Conservation (phyloP, 1,140 invertebrate genomes). For the Ridgeia piscesae region DNA sequence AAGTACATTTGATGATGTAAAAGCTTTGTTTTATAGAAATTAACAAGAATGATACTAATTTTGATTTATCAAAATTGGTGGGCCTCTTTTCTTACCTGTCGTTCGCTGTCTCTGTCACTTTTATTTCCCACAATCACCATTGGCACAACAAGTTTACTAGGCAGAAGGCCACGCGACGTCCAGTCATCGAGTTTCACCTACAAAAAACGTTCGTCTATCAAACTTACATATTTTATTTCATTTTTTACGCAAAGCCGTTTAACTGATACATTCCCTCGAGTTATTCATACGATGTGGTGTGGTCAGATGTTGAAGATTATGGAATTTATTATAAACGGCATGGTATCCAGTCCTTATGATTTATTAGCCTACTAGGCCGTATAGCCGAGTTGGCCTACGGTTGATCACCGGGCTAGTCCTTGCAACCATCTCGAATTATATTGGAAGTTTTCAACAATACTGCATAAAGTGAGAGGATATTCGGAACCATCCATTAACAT, state of each 20-base stretch:
- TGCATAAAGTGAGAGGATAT: too few species aligned
- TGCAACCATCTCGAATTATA: too few species aligned
- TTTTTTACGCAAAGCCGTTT: not conserved
- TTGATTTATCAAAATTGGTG: too few species aligned
- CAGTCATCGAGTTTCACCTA: not conserved
- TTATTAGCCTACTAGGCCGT: too few species aligned
- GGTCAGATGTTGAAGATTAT: not conserved
- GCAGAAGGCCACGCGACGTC: not conserved
- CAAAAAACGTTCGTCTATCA: not conserved
- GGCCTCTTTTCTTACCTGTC: conserved; percentile 8
- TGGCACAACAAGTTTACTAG: conserved; percentile 13
- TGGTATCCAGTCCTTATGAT: too few species aligned
- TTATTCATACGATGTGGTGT: not conserved
- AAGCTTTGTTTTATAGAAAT: too few species aligned
- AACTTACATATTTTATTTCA: not conserved
- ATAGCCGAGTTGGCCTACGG: too few species aligned
- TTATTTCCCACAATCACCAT: conserved; percentile 20
- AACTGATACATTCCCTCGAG: not conserved
- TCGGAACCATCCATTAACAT: too few species aligned
- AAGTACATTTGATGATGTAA: too few species aligned
- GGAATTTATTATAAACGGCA: not conserved
- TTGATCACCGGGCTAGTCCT: too few species aligned
- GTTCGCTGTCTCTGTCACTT: conserved; percentile 14
- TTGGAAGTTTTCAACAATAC: too few species aligned
- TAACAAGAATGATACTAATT: too few species aligned